Percentiles rank a stretch among this genome's conserved stretches.
Conservation (phyloP, 1,140 invertebrate species). For the Tigriopus japonicus region DNA sequence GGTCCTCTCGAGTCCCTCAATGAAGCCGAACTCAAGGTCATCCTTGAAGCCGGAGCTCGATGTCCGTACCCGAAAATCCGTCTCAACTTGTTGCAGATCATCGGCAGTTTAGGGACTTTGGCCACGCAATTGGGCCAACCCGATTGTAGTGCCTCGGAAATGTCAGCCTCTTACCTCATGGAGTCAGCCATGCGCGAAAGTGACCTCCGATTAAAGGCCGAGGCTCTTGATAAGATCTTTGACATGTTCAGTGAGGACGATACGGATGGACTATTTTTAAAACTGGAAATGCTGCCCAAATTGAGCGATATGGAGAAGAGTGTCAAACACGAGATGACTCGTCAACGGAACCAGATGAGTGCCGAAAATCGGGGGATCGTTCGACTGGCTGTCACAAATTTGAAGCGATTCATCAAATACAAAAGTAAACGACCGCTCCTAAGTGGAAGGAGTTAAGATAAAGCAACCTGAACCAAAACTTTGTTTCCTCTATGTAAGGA, state of each 20-base stretch:
- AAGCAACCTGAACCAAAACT: too few relatives aligned
- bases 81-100: not conserved
- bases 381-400: not conserved
- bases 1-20: not conserved
- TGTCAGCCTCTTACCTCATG: not conserved
- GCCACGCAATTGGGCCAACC: not conserved
- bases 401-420: constrained; percentile 2
- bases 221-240: constrained; percentile 7
- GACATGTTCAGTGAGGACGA: constrained; percentile 4
- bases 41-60: not conserved
- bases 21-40: not conserved
- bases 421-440: not conserved
- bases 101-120: not conserved
- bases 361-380: not conserved
- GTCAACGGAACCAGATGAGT: not conserved
- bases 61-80: not conserved
- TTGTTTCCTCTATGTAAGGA: too few relatives aligned
- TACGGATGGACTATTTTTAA: not conserved
- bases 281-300: not conserved
- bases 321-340: not conserved
- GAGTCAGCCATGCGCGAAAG: not conserved
- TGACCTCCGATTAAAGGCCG: not conserved
- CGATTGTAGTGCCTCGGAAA: not conserved
- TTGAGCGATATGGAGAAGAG: not conserved
- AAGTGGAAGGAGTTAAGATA: not conserved